Evolutionary conservation across 2,888 invertebrate genomes (phyloP), one percentile per base, ranked within the genome.

Genomic region (Synergus laeviventris): DNA sequence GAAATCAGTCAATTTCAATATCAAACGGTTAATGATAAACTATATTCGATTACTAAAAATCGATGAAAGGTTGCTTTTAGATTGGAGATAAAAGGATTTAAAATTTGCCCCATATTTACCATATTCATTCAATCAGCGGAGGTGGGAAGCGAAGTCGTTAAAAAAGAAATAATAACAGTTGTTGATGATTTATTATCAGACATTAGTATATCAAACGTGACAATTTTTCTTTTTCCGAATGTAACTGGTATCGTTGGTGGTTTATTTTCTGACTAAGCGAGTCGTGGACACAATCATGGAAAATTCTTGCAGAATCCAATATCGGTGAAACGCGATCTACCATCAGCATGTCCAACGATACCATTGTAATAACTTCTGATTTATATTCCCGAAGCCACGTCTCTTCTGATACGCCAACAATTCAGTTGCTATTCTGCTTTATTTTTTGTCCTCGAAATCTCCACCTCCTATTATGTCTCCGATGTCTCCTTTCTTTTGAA

Each of bases 301-400:
- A 66, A 45, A 66, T 66, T 45, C 31, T n/a, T 14, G 70, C 70
- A 70, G 70, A 70, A 70, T 70, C 70, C 70, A 70, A 70, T 70
- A 70, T 70, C 70, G 70, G 45, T 49, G 49, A 49, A 70, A 70
- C 45, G 31, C 70, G 70, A 70, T 70, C 70, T 70, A 49, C 70
- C 31, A 70, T 70, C 49, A n/a, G 45, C 70, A 49, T 70, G 70
- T 70, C 70, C 70, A 70, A 70, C 70, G 49, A 70, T 70, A 70
- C 70, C 45, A 70, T 70, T 70, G 70, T 70, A 70, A 70, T 70
- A 70, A 70, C 70, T 70, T 70, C 70, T 70, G 70, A 70, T 70
- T 70, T 70, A 70, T 70, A 70, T 70, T 49, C 70, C 31, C 49
- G 31, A 70, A 49, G 70, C 70, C 70, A 31, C 70, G 49, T 70